Evolutionary conservation across 2,113 vertebrate genomes (phyloP).

Genomic region (Carassius gibelio): DNA sequence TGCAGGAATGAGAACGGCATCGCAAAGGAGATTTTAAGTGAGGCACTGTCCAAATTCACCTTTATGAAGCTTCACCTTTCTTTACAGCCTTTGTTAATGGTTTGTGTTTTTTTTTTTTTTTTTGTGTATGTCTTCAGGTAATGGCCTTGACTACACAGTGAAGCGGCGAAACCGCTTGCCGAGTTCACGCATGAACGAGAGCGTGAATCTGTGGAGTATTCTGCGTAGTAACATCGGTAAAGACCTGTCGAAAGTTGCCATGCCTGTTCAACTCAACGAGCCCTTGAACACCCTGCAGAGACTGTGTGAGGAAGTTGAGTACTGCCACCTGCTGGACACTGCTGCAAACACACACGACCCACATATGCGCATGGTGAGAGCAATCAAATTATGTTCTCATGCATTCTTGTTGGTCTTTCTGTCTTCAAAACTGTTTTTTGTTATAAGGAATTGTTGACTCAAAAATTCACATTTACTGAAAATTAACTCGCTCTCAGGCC

Average conservation of each 20-base stretch:
- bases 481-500: no score
- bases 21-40: slow-evolving; percentile 83
- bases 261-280: slow-evolving; percentile 95
- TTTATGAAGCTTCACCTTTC: background rate
- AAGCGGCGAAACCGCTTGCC: slow-evolving; percentile 32
- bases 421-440: background rate
- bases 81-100: background rate
- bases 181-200: slow-evolving; percentile 34
- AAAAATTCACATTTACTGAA: background rate
- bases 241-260: slow-evolving; percentile 95
- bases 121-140: slow-evolving; percentile 64
- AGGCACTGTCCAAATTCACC: background rate
- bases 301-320: slow-evolving; percentile 96
- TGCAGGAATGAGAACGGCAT: slow-evolving; percentile 85
- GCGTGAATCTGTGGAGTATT: slow-evolving; percentile 86
- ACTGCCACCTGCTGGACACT: slow-evolving; percentile 90
- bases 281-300: slow-evolving; percentile 93
- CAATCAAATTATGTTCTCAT: background rate
- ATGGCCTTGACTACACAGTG: slow-evolving; percentile 72
- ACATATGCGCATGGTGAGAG: slow-evolving; percentile 87
- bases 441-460: no score
- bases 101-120: background rate
- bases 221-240: slow-evolving; percentile 96
- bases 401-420: background rate
- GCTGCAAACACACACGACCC: slow-evolving; percentile 78